These are phyloP conservation scores for Cynocephalus volans DNA, from an alignment of 2,113 vertebrate genomes.

Conservation along the genomic window DNA sequence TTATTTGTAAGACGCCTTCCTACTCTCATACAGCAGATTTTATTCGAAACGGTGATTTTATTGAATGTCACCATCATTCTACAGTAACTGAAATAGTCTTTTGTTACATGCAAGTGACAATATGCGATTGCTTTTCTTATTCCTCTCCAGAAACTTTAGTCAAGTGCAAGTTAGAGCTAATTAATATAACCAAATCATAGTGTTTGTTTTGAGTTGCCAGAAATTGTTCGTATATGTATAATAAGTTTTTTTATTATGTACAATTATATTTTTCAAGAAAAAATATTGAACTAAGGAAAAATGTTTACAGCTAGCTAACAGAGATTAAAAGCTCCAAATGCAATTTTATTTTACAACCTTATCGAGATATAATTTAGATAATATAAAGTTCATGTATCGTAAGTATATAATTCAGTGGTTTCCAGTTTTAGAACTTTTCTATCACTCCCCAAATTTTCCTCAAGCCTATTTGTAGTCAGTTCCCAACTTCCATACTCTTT, in stretches of 20 bases:
- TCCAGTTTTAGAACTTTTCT: slow-evolving; percentile 58
- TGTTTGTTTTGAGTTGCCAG: slow-evolving; percentile 40
- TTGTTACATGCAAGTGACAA: not conserved
- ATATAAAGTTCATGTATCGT: slow-evolving; percentile 10
- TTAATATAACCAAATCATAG: slow-evolving; percentile 32
- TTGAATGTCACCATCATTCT: slow-evolving; percentile 25
- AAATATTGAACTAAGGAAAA: not conserved
- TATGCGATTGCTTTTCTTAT: slow-evolving; percentile 25
- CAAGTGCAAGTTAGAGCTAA: slow-evolving; percentile 31
- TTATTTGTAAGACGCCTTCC: slow-evolving; percentile 14
- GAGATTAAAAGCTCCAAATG: not conserved
- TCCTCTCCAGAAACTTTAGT: slow-evolving; percentile 49
- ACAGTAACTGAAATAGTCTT: slow-evolving; percentile 32
- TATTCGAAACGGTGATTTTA: slow-evolving; percentile 25
- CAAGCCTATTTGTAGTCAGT: not conserved
- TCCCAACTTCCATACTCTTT: not conserved
- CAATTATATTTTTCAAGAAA: slow-evolving; percentile 37
- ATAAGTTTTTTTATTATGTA: not conserved
- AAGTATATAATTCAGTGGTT: not conserved
- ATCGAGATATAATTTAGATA: slow-evolving; percentile 8
- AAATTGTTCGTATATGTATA: slow-evolving; percentile 24
- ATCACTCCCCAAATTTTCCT: not conserved
- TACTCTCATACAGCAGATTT: not conserved
- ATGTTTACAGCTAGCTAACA: slow-evolving; percentile 4
- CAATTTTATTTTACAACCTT: not conserved